Evolutionary conservation across 92 coral and sea anemone species (phyloP), one percentile per base, ranked within the genome.

Genomic region (Zoanthus sociatus): DNA sequence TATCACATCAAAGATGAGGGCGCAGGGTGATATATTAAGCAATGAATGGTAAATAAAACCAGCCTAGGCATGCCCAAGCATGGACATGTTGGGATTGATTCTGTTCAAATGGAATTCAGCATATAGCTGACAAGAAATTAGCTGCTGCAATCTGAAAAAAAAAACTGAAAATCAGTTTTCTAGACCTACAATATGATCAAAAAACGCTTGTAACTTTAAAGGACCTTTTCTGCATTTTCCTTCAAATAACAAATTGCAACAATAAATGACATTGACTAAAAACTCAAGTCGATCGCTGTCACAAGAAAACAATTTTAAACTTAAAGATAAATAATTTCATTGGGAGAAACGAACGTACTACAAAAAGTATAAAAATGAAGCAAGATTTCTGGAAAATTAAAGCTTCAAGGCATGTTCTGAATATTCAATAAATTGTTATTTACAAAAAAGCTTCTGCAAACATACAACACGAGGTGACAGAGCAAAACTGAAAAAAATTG

Each of bases 401-500:
- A 18, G 61, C 16, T 46, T 8, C 12, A 67, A 21, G 20, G 46
- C 20, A 63, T 30, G 6, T 67, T 81, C 66, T 46, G 20, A 20
- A 44, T 47, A 50, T 81, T 58, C 14, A 66, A 51, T 46, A 47
- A 46, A 46, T 60, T 81, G 58, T 18, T 45, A 42, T 81, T 81
- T 46, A 67, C 67, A 46, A 66, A 81, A 33, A 30, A 45, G 33
- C 60, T 50, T 79, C 69, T 26, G 73, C 15, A 44, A 79, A 79
- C 56, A 63, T 16, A 63, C 64, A 81, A 21, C 85, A 81, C 85
- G 85, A 81, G 75, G 85, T 66, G 11, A 51, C 33, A 77, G 20
- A 2, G 45, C 8, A 51, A n/a, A 78, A 18, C 7, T 1, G 9
- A 50, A 2, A 50, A 50, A 50, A 50, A 50, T 50, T 50, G 55